A percentile compares a stretch with the other conserved stretches of the same genome.
Conservation (phyloP, 2,113 vertebrate species). For the Pygoscelis antarcticus region DNA sequence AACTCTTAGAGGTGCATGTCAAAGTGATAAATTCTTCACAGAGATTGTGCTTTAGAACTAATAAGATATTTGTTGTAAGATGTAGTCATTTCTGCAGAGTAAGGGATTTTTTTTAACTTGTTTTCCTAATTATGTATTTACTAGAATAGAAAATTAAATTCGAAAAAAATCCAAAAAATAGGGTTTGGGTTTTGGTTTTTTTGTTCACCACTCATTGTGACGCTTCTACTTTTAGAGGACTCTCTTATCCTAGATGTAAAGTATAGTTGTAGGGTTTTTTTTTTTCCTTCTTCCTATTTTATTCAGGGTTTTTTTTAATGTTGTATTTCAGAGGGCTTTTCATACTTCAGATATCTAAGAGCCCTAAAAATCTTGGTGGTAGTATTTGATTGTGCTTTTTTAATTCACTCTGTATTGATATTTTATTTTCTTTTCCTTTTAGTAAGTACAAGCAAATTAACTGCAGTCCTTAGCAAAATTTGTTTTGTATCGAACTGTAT, state of each 20-base stretch:
- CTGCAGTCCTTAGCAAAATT: not conserved
- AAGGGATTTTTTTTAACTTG: not conserved
- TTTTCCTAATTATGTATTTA: not conserved
- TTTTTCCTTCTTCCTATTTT: not conserved
- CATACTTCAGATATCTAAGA: not conserved
- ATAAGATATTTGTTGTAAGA: not conserved
- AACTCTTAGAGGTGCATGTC: not conserved
- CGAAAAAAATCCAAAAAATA: too few species aligned
- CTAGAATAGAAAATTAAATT: not conserved
- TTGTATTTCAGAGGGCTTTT: not conserved
- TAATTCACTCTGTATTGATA: not conserved
- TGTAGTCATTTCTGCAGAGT: not conserved
- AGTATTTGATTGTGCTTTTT: not conserved
- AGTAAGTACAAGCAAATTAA: not conserved
- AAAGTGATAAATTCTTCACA: not conserved
- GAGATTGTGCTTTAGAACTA: not conserved
- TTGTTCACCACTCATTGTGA: not conserved
- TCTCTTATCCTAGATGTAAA: not conserved
- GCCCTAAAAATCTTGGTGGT: not conserved
- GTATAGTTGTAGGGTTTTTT: too few species aligned
- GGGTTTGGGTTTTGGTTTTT: fast-evolving
- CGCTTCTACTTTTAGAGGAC: not conserved
- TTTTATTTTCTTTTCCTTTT: not conserved
- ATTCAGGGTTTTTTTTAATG: not conserved
- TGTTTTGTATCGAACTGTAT: not conserved